Evolutionary conservation across 2,797 vertebrate species (phyloP), one percentile per base, ranked within the genome.

Genomic region (Pseudomugil tenellus): DNA sequence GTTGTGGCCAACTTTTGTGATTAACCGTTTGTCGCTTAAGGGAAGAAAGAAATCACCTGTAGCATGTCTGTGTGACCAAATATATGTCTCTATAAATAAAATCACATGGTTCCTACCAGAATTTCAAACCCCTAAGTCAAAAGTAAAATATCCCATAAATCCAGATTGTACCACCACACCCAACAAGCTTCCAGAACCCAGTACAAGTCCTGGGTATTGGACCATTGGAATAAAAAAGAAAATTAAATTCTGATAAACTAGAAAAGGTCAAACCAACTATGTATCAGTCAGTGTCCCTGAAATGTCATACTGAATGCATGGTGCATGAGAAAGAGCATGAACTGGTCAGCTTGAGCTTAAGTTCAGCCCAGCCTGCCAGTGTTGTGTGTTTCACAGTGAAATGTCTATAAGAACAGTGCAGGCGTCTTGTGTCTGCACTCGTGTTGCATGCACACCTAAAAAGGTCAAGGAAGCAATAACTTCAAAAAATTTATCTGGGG

Each of bases 391-490:
- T 70, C 52, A 34, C 34, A 35, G 28, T 62, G n/a, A 46, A 17
- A 2, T 12, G 21, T n/a, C 35, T 68, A 10, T 39, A 37, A 48
- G 46, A 46, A 64, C 48, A 71, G 23, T 34, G 1, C 6, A 3
- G 52, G 54, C 1, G 16, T 31, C 29, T 31, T 4, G 13, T n/a
- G 32, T 67, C 58, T 65, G 60, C 23, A 37, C 48, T 71, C n/a
- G 29, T 65, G 59, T 37, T 68, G 46, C 17, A 67, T 69, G 26
- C 41, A 43, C 46, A 41, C 67, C 76, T 39, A 43, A 57, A 79
- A 78, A 87, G 82, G 74, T 86, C 70, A 80, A 31, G 84, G 63
- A 59, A 58, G 65, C 59, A 74, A 84, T 73, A 73, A 66, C 54
- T 62, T 79, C 14, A 60, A 51, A 84, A 71, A 76, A 67, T 0